phyloP scores from a whole-genome alignment of 2,113 vertebrate genomes.

The Calidris pygmaea region DNA sequence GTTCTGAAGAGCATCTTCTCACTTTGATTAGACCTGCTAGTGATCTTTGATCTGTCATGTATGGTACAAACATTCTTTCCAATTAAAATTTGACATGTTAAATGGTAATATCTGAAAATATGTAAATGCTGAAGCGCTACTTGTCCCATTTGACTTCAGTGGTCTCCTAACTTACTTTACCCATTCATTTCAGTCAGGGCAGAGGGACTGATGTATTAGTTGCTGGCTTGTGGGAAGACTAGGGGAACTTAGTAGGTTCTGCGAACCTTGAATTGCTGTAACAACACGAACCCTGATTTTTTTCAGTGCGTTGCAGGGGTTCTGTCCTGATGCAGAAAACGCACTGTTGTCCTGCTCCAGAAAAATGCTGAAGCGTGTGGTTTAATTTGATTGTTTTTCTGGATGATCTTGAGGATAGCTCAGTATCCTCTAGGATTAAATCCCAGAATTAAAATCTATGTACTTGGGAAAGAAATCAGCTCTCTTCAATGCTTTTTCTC shows the following conservation, averaged over 20 bases:
- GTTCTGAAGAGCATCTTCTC: not conserved
- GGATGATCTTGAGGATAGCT: not conserved
- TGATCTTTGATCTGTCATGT: not conserved
- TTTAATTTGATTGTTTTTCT: not conserved
- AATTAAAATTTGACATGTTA: not conserved
- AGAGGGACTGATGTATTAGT: not conserved
- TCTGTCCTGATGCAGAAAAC: not conserved
- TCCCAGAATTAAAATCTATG: not conserved
- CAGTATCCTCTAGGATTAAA: not conserved
- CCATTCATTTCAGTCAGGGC: not conserved
- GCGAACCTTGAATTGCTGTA: not conserved
- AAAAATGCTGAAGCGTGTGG: not conserved
- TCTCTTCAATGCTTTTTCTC: not conserved
- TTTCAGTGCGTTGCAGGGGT: accelerated
- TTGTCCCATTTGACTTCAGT: not conserved
- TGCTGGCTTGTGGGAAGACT: not conserved
- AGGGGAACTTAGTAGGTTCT: not conserved
- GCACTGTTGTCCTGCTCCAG: not conserved
- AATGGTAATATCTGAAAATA: not conserved
- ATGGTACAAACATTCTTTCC: not conserved
- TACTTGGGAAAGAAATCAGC: not conserved
- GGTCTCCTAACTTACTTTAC: not conserved
- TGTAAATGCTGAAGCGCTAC: not conserved
- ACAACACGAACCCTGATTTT: not conserved
- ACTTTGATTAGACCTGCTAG: not conserved